Evolutionary conservation across 2,888 invertebrate species (phyloP), one percentile per base, ranked within the genome.

Genomic region (Antitype chi): DNA sequence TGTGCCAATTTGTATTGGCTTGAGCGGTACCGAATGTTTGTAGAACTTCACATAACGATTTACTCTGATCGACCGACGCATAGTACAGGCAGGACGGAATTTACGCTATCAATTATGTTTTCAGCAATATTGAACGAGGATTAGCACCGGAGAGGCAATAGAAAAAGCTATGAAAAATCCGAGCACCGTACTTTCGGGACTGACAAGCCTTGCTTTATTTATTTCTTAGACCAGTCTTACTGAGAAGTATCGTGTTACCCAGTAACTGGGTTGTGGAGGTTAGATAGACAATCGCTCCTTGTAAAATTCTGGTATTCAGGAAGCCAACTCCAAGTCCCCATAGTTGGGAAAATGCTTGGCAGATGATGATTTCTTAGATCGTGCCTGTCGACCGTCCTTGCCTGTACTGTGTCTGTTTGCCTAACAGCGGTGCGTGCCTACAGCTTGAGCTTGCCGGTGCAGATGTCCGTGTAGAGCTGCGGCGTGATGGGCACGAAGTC

Each of bases 401-500:
- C 63, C 60, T 74, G 85, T 75, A 82, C 83, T 55, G 70, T 62
- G 55, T 20, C 25, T 23, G 69, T 63, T 57, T 63, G 69, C 68
- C 47, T 52, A 20, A 49, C 43, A 28, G 60, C 64, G 69, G 67
- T 70, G 49, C 9, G 63, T 17, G 70, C 43, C 90, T 95, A 97
- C 81, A 97, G 93, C 88, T 97, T 97, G 82, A 96, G 91, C 70
- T 92, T 94, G 55, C 96, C 97, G 87, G 90, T 93, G 89, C 95
- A 94, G 80, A 98, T 97, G 87, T 97, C 97, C 38, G 93, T 94
- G 93, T 97, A 98, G 28, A 97, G 93, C 77, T 97, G 95, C 64
- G 97, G 95, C n/a, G 97, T 97, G 81, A 98, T 91, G 49, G 96
- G 97, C 63, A 97, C 95, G 92, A 98, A 98, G 66, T 91, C 90